Percentiles rank a stretch among this genome's conserved stretches.
Evolutionary conservation across 2,113 vertebrate genomes (phyloP).

Genomic region (Oreochromis aureus): DNA sequence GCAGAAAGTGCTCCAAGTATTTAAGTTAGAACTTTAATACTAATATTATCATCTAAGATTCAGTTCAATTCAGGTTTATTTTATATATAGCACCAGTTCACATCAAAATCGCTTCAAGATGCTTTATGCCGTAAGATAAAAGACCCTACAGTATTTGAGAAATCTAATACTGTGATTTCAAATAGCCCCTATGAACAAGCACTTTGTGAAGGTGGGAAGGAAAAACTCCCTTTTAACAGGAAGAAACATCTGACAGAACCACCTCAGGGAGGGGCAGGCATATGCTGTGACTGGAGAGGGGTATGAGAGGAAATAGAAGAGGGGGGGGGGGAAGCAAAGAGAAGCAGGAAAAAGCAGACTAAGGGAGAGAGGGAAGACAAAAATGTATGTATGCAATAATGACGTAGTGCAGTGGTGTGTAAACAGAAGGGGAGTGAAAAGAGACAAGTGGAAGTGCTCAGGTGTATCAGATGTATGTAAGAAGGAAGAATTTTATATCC

Average conservation of each 20-base stretch:
- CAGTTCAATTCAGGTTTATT: neutral
- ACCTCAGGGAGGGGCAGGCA: neutral
- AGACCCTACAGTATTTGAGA: neutral
- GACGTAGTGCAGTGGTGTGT: neutral
- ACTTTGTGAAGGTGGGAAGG: neutral
- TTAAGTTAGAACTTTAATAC: neutral
- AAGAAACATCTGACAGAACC: neutral
- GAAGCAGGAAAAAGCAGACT: neutral
- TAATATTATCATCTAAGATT: neutral
- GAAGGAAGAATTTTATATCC: neutral
- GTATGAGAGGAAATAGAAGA: neutral
- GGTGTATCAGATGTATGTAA: neutral
- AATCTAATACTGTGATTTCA: neutral
- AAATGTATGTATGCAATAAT: neutral
- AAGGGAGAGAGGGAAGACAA: neutral
- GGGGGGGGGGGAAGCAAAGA: neutral
- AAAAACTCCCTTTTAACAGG: neutral
- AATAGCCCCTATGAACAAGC: neutral
- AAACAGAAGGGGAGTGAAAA: neutral
- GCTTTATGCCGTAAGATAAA: neutral
- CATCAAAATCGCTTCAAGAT: neutral
- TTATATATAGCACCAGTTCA: neutral
- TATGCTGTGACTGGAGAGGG: neutral
- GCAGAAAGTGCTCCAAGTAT: neutral
- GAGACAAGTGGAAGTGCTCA: neutral